Base-by-base conservation (phyloP, 2,797 vertebrate genomes). In the Geotrypetes seraphini region DNA sequence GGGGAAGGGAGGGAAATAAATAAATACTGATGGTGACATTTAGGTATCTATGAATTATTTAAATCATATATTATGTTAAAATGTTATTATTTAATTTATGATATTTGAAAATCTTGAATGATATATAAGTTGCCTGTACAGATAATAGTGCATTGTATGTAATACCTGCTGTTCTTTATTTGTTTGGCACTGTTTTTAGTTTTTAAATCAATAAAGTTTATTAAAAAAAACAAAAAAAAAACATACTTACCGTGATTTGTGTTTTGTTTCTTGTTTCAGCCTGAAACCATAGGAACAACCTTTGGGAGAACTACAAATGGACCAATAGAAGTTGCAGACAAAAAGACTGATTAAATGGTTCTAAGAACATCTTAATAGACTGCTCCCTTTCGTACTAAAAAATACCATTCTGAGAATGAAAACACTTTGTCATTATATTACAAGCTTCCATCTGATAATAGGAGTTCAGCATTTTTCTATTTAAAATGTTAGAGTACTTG, bases 311-410 rank as follows among this genome's bases (percentile, higher is more conserved):
- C 66, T 27, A 26, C 60, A 8, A 74, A 71, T 52, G 73, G 50
- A 49, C 44, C 73, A 6, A 27, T 52, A n/a, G 53, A 55, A 19
- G 54, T 30, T 42, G 39, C 57, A 5, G 78, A 86, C 50, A 93
- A 96, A 77, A 96, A 96, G 71, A 81, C 36, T 0, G 84, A 91
- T 48, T 95, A 64, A 59, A 34, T 28, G 4, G 20, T 6, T 19
- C 28, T 7, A 46, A 25, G 47, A 47, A 50, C 30, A 28, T 11
- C 24, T 29, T 43, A 31, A 36, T 41, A 27, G 36, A 17, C 18
- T 70, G 28, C 40, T 63, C 25, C 58, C 39, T 47, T 22, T 45
- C 55, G 12, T 29, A 53, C 33, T n/a, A 44, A 33, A 19, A 52
- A 34, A 27, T 57, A 51, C 43, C 5, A 33, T 47, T 48, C 31